Evolutionary conservation across 1,140 invertebrate genomes (phyloP).

Genomic region (Hetaerina americana): DNA sequence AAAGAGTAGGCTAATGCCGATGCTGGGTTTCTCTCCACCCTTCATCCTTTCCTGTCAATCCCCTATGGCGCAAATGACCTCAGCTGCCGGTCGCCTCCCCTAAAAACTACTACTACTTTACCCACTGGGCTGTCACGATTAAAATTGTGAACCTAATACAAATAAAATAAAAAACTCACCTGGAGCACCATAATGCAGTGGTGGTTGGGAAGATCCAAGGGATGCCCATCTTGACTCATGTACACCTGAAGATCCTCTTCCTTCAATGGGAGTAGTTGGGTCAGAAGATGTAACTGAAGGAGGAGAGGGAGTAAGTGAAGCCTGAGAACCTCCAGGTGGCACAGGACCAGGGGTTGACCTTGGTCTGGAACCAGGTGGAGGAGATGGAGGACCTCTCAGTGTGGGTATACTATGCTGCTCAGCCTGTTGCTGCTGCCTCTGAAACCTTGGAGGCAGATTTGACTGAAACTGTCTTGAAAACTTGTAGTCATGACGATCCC

Average conservation of each 20-base stretch:
- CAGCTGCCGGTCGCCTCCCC: too few species aligned
- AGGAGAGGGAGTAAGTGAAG: constrained; percentile 2
- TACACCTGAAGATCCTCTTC: not conserved
- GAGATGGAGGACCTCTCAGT: constrained; percentile 22
- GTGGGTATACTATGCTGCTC: constrained; percentile 25
- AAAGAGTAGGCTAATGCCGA: too few species aligned
- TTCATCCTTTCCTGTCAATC: too few species aligned
- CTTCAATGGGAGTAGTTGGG: not conserved
- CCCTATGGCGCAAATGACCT: too few species aligned
- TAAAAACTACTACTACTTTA: too few species aligned
- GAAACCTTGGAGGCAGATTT: constrained; percentile 73
- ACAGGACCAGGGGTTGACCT: constrained; percentile 15
- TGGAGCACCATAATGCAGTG: not conserved
- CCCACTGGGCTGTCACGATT: too few species aligned
- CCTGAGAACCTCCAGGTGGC: not conserved
- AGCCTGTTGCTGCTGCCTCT: constrained; percentile 49
- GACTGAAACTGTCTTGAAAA: constrained; percentile 61
- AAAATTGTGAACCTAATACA: too few species aligned
- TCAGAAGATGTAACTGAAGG: not conserved
- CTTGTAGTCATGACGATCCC: constrained; percentile 31
- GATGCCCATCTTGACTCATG: not conserved
- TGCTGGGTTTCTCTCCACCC: too few species aligned
- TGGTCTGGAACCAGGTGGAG: constrained; percentile 8
- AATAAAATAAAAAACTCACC: too few species aligned
- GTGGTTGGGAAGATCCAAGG: not conserved